Evolutionary conservation across 2,113 vertebrate species (phyloP), one percentile per base, ranked within the genome.

Genomic region (Poeciliopsis turrubarensis): DNA sequence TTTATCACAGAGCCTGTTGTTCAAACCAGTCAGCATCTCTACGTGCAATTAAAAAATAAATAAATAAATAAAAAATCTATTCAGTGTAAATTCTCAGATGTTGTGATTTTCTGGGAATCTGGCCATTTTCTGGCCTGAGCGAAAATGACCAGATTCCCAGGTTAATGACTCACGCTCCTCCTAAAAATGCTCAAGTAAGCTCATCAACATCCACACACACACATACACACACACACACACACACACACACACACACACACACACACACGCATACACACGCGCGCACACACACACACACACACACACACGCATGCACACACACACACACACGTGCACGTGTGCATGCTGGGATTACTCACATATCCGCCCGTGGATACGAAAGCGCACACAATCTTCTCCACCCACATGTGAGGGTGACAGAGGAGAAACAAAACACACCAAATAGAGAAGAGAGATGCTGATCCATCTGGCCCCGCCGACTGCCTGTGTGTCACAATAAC

Each of bases 381-480:
- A 34, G 3, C 25, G 61, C 63, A 71, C 77, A 80, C 79, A 81
- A 66, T 71, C 75, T 79, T 60, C 30, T 63, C 72, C 81, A 60
- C 77, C 73, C 78, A 86, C 83, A 79, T 73, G 51, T 14, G 34
- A 26, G 25, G 14, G 57, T 31, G 64, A 69, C 75, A 86, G 74
- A 86, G 30, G 32, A 86, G 26, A 14, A 76, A 29, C 68, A 73
- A 83, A 69, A 70, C 67, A 63, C 75, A 68, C 63, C 63, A 41
- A 27, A 2, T 10, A 65, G 77, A 71, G 73, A 76, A 80, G 84
- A 87, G 73, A 14, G 2, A 78, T 64, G 81, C 65, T 71, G 26
- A 34, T 89, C 88, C 88, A 90, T 90, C 89, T 90, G 89, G 86
- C 29, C 65, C 47, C 47, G 11, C 83, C 83, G 61, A 84, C 70